Evolutionary conservation across 2,797 vertebrate species (phyloP).

Genomic region (Orestias chungarensis): DNA sequence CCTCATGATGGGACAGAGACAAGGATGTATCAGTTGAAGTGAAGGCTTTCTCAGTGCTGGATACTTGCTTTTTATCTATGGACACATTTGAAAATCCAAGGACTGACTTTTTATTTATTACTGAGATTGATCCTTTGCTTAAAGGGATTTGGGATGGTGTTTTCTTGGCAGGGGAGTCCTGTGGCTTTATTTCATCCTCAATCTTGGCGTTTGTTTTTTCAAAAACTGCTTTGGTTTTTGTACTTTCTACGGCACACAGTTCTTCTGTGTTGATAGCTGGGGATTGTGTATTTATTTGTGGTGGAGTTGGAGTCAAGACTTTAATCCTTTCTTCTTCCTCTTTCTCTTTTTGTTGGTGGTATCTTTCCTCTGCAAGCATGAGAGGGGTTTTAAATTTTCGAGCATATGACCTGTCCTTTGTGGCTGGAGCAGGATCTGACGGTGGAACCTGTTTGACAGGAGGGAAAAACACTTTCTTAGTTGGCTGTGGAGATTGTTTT

Average conservation of each 20-base stretch:
- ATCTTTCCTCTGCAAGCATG: conserved; percentile 93
- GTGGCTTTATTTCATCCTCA: conserved; percentile 35
- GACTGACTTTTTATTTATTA: conserved; percentile 69
- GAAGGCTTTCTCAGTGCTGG: conserved; percentile 41
- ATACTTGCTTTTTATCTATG: conserved; percentile 58
- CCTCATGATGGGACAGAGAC: conserved; percentile 39
- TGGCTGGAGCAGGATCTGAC: conserved; percentile 58
- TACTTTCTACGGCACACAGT: conserved; percentile 15
- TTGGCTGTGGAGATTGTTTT: conserved; percentile 66
- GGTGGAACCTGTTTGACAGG: conserved; percentile 82
- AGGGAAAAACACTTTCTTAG: conserved; percentile 73
- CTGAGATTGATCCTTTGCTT: conserved; percentile 70
- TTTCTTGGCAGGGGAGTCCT: conserved; percentile 55
- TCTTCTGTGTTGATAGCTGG: conserved; percentile 35
- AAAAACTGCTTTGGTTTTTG: conserved; percentile 33
- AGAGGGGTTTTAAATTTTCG: conserved; percentile 94
- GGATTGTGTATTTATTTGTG: conserved; percentile 30
- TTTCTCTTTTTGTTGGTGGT: conserved; percentile 81
- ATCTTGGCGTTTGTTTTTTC: conserved; percentile 41
- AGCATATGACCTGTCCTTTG: conserved; percentile 77
- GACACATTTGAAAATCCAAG: conserved; percentile 47
- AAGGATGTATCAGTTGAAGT: conserved; percentile 35
- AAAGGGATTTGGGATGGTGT: conserved; percentile 62
- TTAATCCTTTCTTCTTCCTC: conserved; percentile 80
- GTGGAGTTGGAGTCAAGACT: conserved; percentile 69